Conservation (phyloP, 2,113 vertebrate species). For the Chionis minor region DNA sequence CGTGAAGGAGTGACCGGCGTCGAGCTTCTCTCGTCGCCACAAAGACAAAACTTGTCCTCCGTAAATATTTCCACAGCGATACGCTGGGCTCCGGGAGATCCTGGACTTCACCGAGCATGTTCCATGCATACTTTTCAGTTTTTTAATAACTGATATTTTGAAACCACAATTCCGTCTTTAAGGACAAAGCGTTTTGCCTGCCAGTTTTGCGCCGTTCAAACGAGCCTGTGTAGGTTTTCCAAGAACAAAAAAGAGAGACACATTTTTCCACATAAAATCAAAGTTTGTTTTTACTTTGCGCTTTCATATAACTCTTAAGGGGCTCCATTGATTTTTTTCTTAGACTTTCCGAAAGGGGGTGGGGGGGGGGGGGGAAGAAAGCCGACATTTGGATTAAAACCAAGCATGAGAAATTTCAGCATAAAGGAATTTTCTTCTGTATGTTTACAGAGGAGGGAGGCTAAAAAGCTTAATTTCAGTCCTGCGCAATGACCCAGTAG, state of each 20-base stretch:
- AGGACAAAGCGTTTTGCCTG: constrained; percentile 2
- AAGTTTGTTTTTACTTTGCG: neutral
- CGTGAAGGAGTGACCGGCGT: accelerated
- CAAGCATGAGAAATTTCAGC: neutral
- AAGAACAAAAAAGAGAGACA: neutral
- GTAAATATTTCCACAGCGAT: neutral
- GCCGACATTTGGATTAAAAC: neutral
- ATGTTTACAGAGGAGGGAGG: neutral
- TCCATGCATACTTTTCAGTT: neutral
- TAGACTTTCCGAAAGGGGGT: neutral
- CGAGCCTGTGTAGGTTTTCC: neutral
- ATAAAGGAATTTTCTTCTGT: neutral
- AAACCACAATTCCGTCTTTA: neutral
- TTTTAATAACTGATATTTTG: neutral
- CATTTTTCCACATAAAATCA: constrained; percentile 50
- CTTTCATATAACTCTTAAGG: neutral
- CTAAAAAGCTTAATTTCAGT: neutral
- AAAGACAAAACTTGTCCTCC: neutral
- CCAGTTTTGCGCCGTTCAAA: neutral
- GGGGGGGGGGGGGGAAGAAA: neutral
- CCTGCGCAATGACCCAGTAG: neutral
- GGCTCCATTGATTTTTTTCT: neutral
- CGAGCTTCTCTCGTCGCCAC: neutral
- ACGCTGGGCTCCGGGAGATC: accelerated
- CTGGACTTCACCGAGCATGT: neutral